A percentile compares a stretch with the other conserved stretches of the same genome.
Evolutionary conservation across 2,113 vertebrate genomes (phyloP).

Genomic region (Garra rufa): DNA sequence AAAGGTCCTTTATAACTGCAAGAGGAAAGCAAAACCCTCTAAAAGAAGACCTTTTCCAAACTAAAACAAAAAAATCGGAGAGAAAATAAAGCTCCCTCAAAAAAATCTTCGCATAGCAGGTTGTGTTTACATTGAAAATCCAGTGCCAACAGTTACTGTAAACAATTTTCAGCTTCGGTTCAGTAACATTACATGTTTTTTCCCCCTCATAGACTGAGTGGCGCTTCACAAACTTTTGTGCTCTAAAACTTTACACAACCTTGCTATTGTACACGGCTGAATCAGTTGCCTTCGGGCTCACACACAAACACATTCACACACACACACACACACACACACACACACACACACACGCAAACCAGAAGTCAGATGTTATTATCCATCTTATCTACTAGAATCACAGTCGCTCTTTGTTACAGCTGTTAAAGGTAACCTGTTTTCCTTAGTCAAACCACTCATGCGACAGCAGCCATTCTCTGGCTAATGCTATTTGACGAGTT

Average conservation of each 20-base stretch:
- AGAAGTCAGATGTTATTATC: slow-evolving; percentile 44
- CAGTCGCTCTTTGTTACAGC: slow-evolving; percentile 33
- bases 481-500: slow-evolving; percentile 25
- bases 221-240: slow-evolving; percentile 45
- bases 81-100: slow-evolving; percentile 10
- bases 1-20: not conserved
- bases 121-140: slow-evolving; percentile 46
- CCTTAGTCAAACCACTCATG: slow-evolving; percentile 28
- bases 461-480: slow-evolving; percentile 13
- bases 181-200: slow-evolving; percentile 43
- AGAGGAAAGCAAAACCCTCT: not conserved
- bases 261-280: slow-evolving; percentile 27
- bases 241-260: slow-evolving; percentile 38
- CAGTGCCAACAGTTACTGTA: slow-evolving; percentile 44
- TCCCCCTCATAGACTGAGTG: slow-evolving; percentile 28
- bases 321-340: slow-evolving; percentile 27
- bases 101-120: slow-evolving; percentile 21
- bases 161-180: slow-evolving; percentile 50
- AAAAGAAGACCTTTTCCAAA: not conserved
- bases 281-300: not conserved
- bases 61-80: slow-evolving; percentile 7
- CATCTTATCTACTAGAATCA: slow-evolving; percentile 28
- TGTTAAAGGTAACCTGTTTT: slow-evolving; percentile 42
- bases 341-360: not conserved
- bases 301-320: slow-evolving; percentile 10